A percentile compares a stretch with the other conserved stretches of the same genome.
phyloP scores from a whole-genome alignment of 2,797 vertebrate genomes.

The Acrocephalus scirpaceus region DNA sequence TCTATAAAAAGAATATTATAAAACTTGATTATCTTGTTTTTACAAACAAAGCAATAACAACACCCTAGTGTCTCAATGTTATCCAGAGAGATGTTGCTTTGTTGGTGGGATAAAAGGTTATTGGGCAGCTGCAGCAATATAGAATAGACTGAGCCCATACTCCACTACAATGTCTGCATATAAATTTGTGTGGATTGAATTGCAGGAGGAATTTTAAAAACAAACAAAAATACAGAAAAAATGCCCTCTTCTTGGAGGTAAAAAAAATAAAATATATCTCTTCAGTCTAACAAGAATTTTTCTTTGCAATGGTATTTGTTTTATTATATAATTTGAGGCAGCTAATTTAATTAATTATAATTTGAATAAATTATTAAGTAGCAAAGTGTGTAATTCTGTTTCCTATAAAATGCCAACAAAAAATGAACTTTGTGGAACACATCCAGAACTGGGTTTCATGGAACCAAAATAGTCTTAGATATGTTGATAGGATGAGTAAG shows the following conservation, averaged over 20 bases:
- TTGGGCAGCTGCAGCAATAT: background rate
- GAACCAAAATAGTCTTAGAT: background rate
- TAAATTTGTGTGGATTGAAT: background rate
- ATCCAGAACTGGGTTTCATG: background rate
- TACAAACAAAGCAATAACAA: slow-evolving; percentile 17
- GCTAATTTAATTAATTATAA: background rate
- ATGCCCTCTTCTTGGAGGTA: background rate
- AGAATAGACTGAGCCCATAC: background rate
- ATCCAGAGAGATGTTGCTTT: background rate
- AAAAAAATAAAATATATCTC: background rate
- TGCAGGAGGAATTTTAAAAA: background rate
- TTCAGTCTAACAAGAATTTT: background rate
- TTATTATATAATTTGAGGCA: background rate
- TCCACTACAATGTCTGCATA: background rate
- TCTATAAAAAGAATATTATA: slow-evolving; percentile 34
- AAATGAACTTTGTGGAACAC: background rate
- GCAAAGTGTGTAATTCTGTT: background rate
- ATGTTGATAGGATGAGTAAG: background rate
- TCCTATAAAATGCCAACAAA: background rate
- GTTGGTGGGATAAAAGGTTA: background rate
- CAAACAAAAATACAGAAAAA: background rate
- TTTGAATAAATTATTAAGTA: background rate
- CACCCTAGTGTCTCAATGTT: background rate
- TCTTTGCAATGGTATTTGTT: background rate
- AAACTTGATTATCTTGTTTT: slow-evolving; percentile 25